Percentiles rank a stretch among this genome's conserved stretches.
Conservation (phyloP, 2,888 invertebrate genomes). For the Parelbella ahira region DNA sequence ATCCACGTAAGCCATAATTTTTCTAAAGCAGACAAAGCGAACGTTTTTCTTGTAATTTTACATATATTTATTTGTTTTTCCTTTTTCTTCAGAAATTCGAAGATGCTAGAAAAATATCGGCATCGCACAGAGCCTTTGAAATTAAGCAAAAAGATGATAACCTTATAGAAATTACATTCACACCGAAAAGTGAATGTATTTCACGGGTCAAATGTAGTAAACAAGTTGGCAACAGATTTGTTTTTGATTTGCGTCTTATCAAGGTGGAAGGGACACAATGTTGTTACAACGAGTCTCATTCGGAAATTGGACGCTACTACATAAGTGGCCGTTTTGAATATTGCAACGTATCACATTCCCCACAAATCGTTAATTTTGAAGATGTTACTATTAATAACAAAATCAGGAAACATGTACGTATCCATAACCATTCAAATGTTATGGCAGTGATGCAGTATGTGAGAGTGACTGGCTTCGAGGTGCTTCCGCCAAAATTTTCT, state of each 20-base stretch:
- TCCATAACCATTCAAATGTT: slow-evolving; percentile 67
- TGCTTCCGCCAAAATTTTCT: slow-evolving; percentile 55
- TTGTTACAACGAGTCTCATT: slow-evolving; percentile 58
- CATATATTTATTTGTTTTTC: background rate
- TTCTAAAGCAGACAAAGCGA: too few relatives aligned
- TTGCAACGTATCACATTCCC: slow-evolving; percentile 64
- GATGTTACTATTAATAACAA: slow-evolving; percentile 56
- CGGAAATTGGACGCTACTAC: slow-evolving; percentile 75
- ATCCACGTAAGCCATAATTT: too few relatives aligned
- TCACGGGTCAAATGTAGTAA: slow-evolving; percentile 49
- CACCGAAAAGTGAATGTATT: slow-evolving; percentile 62
- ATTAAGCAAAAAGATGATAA: slow-evolving; percentile 42
- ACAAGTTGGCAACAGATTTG: slow-evolving; percentile 53
- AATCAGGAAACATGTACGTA: slow-evolving; percentile 53
- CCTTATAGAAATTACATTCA: slow-evolving; percentile 53
- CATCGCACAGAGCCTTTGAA: slow-evolving; percentile 63
- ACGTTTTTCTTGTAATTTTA: too few relatives aligned
- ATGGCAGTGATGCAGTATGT: slow-evolving; percentile 60
- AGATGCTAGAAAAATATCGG: slow-evolving; percentile 65
- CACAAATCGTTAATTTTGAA: slow-evolving; percentile 66
- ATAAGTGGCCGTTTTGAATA: slow-evolving; percentile 79
- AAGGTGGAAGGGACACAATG: slow-evolving; percentile 56
- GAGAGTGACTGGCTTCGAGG: slow-evolving; percentile 56
- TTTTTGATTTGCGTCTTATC: slow-evolving; percentile 63
- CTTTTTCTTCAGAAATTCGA: slow-evolving; percentile 54